These are phyloP conservation scores for Ennomos fuscantarius DNA, from an alignment of 2,888 invertebrate genomes.

Conservation along the genomic window DNA sequence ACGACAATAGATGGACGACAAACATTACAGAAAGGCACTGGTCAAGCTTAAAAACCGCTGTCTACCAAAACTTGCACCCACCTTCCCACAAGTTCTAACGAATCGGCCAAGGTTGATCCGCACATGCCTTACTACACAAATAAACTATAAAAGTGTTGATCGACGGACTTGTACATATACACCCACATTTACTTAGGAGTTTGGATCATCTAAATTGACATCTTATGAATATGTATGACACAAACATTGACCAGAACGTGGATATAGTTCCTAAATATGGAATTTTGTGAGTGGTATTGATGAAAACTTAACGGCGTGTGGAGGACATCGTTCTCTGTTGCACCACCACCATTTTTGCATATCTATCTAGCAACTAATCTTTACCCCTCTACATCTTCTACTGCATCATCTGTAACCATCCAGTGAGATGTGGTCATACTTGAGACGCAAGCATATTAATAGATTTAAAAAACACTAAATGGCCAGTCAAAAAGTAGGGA, in stretches of 20 bases:
- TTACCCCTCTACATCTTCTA: too few species aligned
- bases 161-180: slow-evolving; percentile 32
- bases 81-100: slow-evolving; percentile 41
- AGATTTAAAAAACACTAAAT: too few species aligned
- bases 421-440: too few species aligned
- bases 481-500: too few species aligned
- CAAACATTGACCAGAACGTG: slow-evolving; percentile 14
- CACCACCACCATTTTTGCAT: too few species aligned
- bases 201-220: slow-evolving; percentile 5
- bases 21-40: neutral
- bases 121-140: slow-evolving; percentile 44
- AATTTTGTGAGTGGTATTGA: neutral
- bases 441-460: too few species aligned
- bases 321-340: too few species aligned
- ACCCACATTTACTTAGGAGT: slow-evolving; percentile 31
- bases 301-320: too few species aligned
- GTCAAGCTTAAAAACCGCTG: slow-evolving; percentile 1
- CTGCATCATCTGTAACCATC: too few species aligned
- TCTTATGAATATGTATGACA: slow-evolving; percentile 35
- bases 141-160: slow-evolving; percentile 43
- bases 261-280: slow-evolving; percentile 3
- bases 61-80: slow-evolving; percentile 28
- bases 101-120: slow-evolving; percentile 51
- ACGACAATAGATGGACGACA: too few species aligned
- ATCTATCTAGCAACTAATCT: too few species aligned